Base-by-base conservation (phyloP, 2,888 invertebrate genomes). In the Plusia festucae region DNA sequence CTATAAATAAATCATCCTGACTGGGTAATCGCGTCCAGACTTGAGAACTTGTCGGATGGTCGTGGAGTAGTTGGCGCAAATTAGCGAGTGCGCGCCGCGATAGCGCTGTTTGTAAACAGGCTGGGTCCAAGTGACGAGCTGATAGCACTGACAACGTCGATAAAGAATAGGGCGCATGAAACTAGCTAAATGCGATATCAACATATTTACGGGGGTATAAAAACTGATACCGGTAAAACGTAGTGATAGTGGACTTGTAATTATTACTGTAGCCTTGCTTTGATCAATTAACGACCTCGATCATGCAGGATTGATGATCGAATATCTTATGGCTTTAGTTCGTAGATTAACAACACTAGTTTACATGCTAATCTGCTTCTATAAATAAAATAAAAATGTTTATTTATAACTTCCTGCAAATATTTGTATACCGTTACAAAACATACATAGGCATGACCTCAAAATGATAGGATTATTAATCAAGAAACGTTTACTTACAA, bases 71-170 rank as follows among this genome's bases (percentile, higher is more conserved):
- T 87, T 88, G 86, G 86, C 87, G 89, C 91, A 93, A 94, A 93
- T 94, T 92, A 93, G 93, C 91, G 92, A 92, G 90, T 94, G 94
- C 90, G 88, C 91, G 84, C 81, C 76, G 89, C 87, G 94, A 94
- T 94, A 93, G 91, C 89, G 89, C 86, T 91, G 91, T 91, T 90
- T 90, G 89, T 86, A 86, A 89, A 89, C 85, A 85, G 79, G 76
- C 60, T 54, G 73, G 89, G 85, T 72, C 49, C 77, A 86, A 85
- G 79, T 74, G 64, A 84, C 57, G 74, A 82, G 82, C 76, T 57
- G 66, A 69, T 77, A 77, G 65, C 65, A 57, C 16, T 60, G 68
- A 68, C 74, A 65, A 53, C 24, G 0, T 20, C 20, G 70, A 76
- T 76, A 76, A 53, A 15, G 32, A 20, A 34, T 15, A 57, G 49